Evolutionary conservation across 53 echinoderm and acorn worm species (phyloP).

Genomic region (Holothuria leucospilota): DNA sequence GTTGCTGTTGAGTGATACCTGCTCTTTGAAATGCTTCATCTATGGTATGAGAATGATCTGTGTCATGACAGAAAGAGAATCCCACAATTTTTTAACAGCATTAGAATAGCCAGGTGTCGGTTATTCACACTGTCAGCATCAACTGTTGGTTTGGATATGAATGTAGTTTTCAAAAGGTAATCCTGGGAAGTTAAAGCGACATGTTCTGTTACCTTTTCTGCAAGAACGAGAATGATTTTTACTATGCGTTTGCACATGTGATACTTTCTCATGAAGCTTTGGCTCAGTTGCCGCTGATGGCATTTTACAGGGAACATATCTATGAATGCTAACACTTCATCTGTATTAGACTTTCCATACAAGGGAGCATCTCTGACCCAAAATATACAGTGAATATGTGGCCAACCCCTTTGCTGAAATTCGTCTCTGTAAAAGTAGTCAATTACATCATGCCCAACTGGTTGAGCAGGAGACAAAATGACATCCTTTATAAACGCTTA

Average conservation of each 20-base stretch:
- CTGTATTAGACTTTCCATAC: not conserved
- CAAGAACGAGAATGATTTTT: conserved; percentile 45
- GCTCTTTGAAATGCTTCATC: no score
- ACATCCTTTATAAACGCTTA: conserved; percentile 19
- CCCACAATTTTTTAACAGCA: no score
- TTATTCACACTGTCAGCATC: no score
- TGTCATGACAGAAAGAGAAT: no score
- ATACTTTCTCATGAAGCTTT: conserved; percentile 2
- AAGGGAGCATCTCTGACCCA: conserved; percentile 67
- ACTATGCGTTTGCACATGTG: not conserved
- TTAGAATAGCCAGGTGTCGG: no score
- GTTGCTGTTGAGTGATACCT: not conserved
- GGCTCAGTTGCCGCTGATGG: not conserved
- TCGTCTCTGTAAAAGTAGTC: conserved; percentile 62
- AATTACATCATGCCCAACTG: conserved; percentile 29
- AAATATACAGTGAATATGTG: no score
- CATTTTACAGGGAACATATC: not conserved
- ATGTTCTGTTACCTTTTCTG: conserved; percentile 58
- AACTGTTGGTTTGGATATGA: no score
- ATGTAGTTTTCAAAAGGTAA: no score
- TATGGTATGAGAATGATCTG: no score
- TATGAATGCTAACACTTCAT: not conserved
- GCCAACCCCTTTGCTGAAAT: conserved; percentile 57
- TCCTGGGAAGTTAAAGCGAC: conserved; percentile 68
- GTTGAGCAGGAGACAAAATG: conserved; percentile 14